Evolutionary conservation across 1,140 invertebrate genomes (phyloP).

Genomic region (silkworm (Bombyx mori)): DNA sequence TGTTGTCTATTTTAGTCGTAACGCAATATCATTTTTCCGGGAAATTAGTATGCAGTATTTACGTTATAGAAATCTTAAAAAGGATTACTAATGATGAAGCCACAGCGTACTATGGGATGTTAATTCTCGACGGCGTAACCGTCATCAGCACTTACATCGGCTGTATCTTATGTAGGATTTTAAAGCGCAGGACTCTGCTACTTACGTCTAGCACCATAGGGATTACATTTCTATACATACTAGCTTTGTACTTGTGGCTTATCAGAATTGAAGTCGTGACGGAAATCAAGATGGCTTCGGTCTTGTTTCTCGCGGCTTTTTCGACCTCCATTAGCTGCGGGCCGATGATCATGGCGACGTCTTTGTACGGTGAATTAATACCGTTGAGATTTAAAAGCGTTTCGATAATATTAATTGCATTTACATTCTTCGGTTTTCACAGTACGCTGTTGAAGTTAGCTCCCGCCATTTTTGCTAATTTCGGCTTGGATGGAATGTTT

Average conservation of each 20-base stretch:
- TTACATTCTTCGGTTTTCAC: conserved; percentile 6
- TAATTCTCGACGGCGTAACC: conserved; percentile 27
- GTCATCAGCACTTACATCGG: conserved; percentile 23
- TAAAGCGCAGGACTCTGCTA: conserved; percentile 18
- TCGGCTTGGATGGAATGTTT: conserved; percentile 18
- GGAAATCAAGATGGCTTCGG: conserved; percentile 18
- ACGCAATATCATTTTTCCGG: conserved; percentile 20
- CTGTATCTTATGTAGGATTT: conserved; percentile 18
- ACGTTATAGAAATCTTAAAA: conserved; percentile 26
- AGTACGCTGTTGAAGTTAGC: conserved; percentile 15
- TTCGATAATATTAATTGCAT: conserved; percentile 3
- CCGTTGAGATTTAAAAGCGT: conserved; percentile 13
- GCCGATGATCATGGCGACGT: conserved; percentile 13
- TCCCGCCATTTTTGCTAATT: conserved; percentile 15
- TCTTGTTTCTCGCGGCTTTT: conserved; percentile 16
- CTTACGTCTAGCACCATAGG: conserved; percentile 11
- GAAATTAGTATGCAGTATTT: conserved; percentile 23
- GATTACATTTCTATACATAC: conserved; percentile 19
- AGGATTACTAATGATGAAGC: conserved; percentile 19
- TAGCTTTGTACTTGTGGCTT: conserved; percentile 25
- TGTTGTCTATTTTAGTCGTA: conserved; percentile 1
- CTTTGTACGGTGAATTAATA: conserved; percentile 14
- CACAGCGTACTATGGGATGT: conserved; percentile 21
- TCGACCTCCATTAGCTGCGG: conserved; percentile 19
- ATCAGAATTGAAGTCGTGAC: conserved; percentile 16